A percentile compares a stretch with the other conserved stretches of the same genome.
phyloP scores from a whole-genome alignment of 2,888 invertebrate species.

The Periphyllus acericola region DNA sequence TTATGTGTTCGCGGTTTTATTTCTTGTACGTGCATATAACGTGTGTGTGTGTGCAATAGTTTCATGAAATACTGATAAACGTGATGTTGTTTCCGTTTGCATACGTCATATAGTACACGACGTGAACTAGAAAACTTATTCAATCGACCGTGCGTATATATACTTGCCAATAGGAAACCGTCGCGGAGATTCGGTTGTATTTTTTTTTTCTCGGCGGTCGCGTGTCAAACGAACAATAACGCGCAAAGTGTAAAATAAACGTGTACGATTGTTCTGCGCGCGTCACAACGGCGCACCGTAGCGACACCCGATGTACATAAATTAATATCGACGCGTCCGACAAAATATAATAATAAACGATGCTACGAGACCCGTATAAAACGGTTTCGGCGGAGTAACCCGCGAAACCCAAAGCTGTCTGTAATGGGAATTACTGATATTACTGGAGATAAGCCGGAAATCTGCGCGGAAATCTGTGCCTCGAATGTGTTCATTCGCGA shows the following conservation, averaged over 20 bases:
- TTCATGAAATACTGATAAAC: conserved; percentile 14
- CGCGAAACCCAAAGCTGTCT: no score
- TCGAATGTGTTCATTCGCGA: neutral
- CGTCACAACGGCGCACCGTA: no score
- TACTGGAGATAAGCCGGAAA: no score
- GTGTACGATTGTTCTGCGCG: neutral
- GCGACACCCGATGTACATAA: no score
- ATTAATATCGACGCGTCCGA: no score
- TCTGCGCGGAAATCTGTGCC: no score
- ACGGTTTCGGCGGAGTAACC: no score
- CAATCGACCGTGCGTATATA: no score
- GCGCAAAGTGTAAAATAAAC: no score
- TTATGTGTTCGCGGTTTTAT: neutral
- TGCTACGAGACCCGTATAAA: no score
- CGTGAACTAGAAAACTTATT: neutral
- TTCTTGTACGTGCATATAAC: neutral
- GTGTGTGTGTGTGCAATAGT: neutral
- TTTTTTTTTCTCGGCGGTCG: neutral
- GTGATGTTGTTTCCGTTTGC: neutral
- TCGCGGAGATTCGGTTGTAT: neutral
- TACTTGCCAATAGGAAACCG: neutral
- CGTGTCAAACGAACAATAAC: neutral
- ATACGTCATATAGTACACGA: neutral
- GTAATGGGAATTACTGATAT: no score
- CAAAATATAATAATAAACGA: no score